Base-by-base conservation (phyloP, 2,797 vertebrate species). In the Nyctalus aviator region DNA sequence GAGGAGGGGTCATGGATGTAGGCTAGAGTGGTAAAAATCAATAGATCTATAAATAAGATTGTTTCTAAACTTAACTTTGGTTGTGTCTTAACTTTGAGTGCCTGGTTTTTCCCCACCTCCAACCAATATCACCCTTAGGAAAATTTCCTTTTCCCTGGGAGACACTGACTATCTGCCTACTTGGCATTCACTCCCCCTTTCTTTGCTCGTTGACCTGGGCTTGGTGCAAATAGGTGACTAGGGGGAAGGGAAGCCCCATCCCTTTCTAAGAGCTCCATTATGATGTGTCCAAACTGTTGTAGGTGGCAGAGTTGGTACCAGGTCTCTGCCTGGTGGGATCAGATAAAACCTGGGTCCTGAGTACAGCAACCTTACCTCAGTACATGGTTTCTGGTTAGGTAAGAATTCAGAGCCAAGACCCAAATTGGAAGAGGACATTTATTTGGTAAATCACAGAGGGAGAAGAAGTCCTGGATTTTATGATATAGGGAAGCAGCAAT, bases 141-240 rank as follows among this genome's bases (percentile, higher is more conserved):
- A 53, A 37, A 72, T 12, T 21, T 13, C 84, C 18, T 87, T 59
- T 91, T 32, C 37, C 62, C 53, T 73, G 15, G 73, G 44, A 92
- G 73, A 76, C 17, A 17, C 23, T 23, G n/a, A 17, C 23, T 27
- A 27, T 13, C n/a, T 84, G 32, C 25, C 21, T 55, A 12, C 27
- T 30, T 91, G 44, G 20, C 14, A 69, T 35, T 30, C 21, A 35
- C 37, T 37, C 30, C 14, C 18, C 44, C 27, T 85, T 62, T 92
- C 64, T 48, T 82, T 55, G 3, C 35, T 92, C n/a, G 27, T 8
- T 55, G 88, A 57, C 14, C 17, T 41, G 73, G 71, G 46, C 78
- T 69, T 37, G 14, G 27, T 76, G 11, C 20, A 86, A 55, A 35
- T 64, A 71, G 27, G 37, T 12, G 32, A 62, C 35, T 41, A 15